Evolutionary conservation across 2,888 invertebrate genomes (phyloP).

Genomic region (Sthenelais limicola): DNA sequence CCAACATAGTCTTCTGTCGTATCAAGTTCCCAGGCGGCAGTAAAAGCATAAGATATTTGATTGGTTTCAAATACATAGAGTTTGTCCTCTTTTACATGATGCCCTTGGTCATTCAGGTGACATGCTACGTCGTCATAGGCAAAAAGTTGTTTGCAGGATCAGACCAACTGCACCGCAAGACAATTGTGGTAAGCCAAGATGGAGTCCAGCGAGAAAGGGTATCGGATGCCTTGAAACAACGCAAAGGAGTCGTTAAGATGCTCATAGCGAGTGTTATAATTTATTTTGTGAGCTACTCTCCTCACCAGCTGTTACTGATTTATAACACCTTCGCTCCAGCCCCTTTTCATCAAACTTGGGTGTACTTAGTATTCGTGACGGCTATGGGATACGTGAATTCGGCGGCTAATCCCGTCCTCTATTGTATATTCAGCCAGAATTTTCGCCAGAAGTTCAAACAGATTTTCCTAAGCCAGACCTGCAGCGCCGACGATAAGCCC

Average conservation of each 20-base stretch:
- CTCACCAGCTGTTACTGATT: slow-evolving; percentile 71
- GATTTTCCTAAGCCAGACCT: slow-evolving; percentile 49
- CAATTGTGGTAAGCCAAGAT: slow-evolving; percentile 27
- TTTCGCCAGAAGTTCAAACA: slow-evolving; percentile 63
- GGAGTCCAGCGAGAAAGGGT: slow-evolving; percentile 47
- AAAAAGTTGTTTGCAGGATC: slow-evolving; percentile 67
- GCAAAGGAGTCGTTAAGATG: slow-evolving; percentile 74
- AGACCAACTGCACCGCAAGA: slow-evolving; percentile 57
- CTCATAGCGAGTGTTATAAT: slow-evolving; percentile 73
- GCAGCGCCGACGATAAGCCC: not conserved
- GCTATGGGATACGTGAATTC: slow-evolving; percentile 71
- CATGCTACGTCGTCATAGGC: slow-evolving; percentile 69
- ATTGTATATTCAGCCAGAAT: slow-evolving; percentile 71
- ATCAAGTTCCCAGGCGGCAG: slow-evolving; percentile 61
- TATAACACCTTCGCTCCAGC: slow-evolving; percentile 63
- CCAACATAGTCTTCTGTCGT: slow-evolving; percentile 61
- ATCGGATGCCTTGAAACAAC: slow-evolving; percentile 64
- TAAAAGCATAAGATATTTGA: slow-evolving; percentile 51
- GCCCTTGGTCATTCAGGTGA: slow-evolving; percentile 69
- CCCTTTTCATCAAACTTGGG: slow-evolving; percentile 68
- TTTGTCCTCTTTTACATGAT: slow-evolving; percentile 69
- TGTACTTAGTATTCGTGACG: slow-evolving; percentile 68
- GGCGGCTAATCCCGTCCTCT: slow-evolving; percentile 72
- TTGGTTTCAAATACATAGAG: slow-evolving; percentile 68
- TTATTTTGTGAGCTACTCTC: slow-evolving; percentile 74